Conservation (phyloP, 2,113 vertebrate species). For the cattle (Bos taurus) region ARS-UCD2.0 NC_037349.1:11337501-11338000, state of each 20-base stretch:
- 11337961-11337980: neutral
- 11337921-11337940: neutral
- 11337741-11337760: neutral
- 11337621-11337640: neutral
- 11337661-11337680: constrained; percentile 9
- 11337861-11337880: neutral
- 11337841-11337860: neutral
- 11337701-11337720: neutral
- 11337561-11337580: neutral
- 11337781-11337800: neutral
- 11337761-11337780: neutral
- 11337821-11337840: neutral
- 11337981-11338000: neutral
- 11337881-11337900: neutral
- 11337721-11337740: neutral
- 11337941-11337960: neutral
- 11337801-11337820: neutral
- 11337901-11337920: neutral
- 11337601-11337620: neutral
- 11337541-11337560: neutral
- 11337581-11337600: neutral
- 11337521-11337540: neutral
- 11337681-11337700: neutral
- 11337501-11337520: neutral
- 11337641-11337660: constrained; percentile 23